These are phyloP conservation scores for Sinelater perroti DNA, from an alignment of 2,888 invertebrate species.

Conservation along the genomic window DNA sequence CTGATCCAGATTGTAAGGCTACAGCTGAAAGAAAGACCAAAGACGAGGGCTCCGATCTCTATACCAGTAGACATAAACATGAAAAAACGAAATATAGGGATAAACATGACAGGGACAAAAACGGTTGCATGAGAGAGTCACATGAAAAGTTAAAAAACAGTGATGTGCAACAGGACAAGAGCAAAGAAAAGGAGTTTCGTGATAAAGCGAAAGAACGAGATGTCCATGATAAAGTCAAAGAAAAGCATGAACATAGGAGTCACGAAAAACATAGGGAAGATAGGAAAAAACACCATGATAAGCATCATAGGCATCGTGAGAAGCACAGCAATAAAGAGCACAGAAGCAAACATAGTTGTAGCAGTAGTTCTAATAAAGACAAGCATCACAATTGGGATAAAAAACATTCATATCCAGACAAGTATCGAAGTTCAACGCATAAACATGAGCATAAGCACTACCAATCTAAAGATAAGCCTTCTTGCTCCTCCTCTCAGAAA, in stretches of 20 bases:
- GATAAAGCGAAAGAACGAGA: slow-evolving; percentile 43
- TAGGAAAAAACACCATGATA: slow-evolving; percentile 33
- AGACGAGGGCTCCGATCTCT: slow-evolving; percentile 41
- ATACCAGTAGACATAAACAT: slow-evolving; percentile 45
- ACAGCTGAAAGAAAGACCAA: slow-evolving; percentile 31
- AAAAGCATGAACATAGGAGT: slow-evolving; percentile 34
- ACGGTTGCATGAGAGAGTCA: too few relatives aligned
- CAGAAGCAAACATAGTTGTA: slow-evolving; percentile 33
- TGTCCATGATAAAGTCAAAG: slow-evolving; percentile 15
- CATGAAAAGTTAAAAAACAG: slow-evolving; percentile 34
- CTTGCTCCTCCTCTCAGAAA: not conserved
- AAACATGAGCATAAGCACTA: slow-evolving; percentile 26
- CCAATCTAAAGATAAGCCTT: slow-evolving; percentile 15
- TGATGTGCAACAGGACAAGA: slow-evolving; percentile 38
- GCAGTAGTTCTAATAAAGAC: slow-evolving; percentile 33
- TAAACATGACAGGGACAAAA: slow-evolving; percentile 39
- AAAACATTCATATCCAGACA: slow-evolving; percentile 29
- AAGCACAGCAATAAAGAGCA: slow-evolving; percentile 39
- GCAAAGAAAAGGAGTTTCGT: slow-evolving; percentile 31
- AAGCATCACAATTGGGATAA: slow-evolving; percentile 33
- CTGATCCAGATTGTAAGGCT: slow-evolving; percentile 27
- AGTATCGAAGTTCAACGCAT: slow-evolving; percentile 21
- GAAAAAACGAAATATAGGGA: slow-evolving; percentile 27
- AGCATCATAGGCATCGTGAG: slow-evolving; percentile 34
- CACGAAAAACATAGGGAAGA: slow-evolving; percentile 32